These are phyloP conservation scores for Ramazzottius varieornatus DNA, from an alignment of 2,888 invertebrate genomes.

Conservation along the genomic window DNA sequence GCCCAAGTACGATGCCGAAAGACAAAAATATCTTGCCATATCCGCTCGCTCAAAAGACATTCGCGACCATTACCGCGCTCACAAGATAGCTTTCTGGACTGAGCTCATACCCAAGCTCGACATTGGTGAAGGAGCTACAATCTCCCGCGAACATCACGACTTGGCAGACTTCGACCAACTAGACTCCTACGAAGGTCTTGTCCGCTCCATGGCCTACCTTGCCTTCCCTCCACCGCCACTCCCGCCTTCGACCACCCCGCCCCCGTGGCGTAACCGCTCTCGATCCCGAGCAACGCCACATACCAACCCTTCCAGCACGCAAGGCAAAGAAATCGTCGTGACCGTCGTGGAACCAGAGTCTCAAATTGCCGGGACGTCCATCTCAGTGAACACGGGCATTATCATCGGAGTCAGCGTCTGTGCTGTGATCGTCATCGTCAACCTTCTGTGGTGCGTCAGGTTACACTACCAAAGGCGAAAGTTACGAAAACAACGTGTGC, in stretches of 20 bases:
- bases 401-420: neutral
- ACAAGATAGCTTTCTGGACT: slow-evolving; percentile 2
- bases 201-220: slow-evolving; percentile 28
- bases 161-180: slow-evolving; percentile 55
- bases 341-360: neutral
- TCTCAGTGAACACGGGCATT: neutral
- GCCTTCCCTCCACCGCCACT: slow-evolving; percentile 17
- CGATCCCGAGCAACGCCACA: neutral
- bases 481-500: neutral
- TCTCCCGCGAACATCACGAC: slow-evolving; percentile 55
- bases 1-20: neutral
- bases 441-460: neutral
- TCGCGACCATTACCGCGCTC: slow-evolving; percentile 1
- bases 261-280: slow-evolving; percentile 1
- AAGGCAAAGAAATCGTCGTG: neutral
- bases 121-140: slow-evolving; percentile 30
- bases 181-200: slow-evolving; percentile 61
- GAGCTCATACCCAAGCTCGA: slow-evolving; percentile 31
- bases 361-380: neutral
- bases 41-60: neutral
- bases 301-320: neutral
- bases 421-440: neutral
- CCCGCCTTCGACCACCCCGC: slow-evolving; percentile 11
- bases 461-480: neutral
- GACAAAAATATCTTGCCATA: neutral